Base-by-base conservation (phyloP, 2,888 invertebrate genomes). In the Molanna angustata region DNA sequence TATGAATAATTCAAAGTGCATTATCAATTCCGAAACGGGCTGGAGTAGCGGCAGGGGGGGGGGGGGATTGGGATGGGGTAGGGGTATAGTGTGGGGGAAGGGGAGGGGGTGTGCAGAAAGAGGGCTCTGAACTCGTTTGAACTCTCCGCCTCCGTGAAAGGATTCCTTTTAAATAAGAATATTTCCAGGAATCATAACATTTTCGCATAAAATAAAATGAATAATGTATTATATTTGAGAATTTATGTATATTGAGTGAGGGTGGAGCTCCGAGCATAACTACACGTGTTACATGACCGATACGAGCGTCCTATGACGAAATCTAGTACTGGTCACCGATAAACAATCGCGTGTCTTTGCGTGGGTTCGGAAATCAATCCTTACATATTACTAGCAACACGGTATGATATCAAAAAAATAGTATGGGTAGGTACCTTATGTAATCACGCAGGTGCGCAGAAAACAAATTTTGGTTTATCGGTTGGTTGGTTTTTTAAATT, bases 1-100 rank as follows among this genome's bases (percentile, higher is more conserved):
- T 59, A 59, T 59, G 59, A 59, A 59, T 59, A 52, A 59, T 59
- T 59, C 59, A 56, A 51, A 58, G 52, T 59, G 54, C 54, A 59
- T 59, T 59, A 59, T 54, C 56, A 57, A 59, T 59, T 59, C 59
- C 44, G 52, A 17, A 47, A 56, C 31, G 52, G 48, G 31, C 21
- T 21, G 17, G 39, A 21, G 41, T 20, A 33, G 39, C 9, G 45
- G 27, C 40, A 6, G 22, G 35, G 40, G 19, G 13, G 44, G 32
- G n/a, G 32, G 42, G 22, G 20, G 14, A 33, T 31, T 31, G 16
- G n/a, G 37, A n/a, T n/a, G 43, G 37, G 35, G 18, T 2, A 21
- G 40, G 11, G 20, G 20, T 16, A 4, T n/a, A n/a, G n/a, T 22
- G 45, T 32, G 31, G 32, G 18, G 17, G 32, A 33, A 33, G 47